Percentiles rank a stretch among this genome's conserved stretches.
Evolutionary conservation across 2,888 invertebrate genomes (phyloP).

Genomic region (Palloptera scutellata): DNA sequence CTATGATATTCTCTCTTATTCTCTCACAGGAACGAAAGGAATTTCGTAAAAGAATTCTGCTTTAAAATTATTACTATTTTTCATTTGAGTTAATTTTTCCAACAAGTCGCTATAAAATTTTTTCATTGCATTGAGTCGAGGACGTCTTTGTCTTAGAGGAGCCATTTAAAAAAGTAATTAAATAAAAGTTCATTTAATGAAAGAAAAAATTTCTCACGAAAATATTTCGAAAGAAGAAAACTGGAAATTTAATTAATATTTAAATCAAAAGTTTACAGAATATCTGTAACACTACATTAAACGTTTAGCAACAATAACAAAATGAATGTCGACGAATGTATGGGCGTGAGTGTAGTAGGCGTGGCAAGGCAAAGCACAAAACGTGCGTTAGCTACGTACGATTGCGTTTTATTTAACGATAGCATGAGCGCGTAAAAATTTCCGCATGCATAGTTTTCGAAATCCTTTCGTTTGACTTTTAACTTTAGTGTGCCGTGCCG

Average conservation of each 20-base stretch:
- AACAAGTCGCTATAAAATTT: no score
- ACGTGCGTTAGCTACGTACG: not conserved
- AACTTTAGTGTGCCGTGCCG: slow-evolving; percentile 1
- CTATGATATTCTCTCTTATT: no score
- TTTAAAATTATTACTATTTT: no score
- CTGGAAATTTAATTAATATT: not conserved
- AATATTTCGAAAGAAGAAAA: no score
- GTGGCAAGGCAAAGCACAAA: slow-evolving; percentile 9
- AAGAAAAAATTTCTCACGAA: no score
- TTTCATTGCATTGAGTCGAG: no score
- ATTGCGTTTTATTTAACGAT: not conserved
- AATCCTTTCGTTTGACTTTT: slow-evolving; percentile 20
- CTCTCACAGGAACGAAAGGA: no score
- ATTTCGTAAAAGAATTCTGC: no score
- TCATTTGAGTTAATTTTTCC: no score
- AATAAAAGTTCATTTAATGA: no score
- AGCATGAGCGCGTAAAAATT: slow-evolving; percentile 24
- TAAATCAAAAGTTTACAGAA: not conserved
- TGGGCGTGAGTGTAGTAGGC: not conserved
- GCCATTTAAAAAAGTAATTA: not conserved
- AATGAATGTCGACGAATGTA: not conserved
- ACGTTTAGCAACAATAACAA: not conserved
- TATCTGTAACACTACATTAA: not conserved
- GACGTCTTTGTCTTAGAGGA: no score
- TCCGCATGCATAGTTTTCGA: slow-evolving; percentile 35